phyloP scores from a whole-genome alignment of 2,113 vertebrate species.

The Phalacrocorax pelagicus region DNA sequence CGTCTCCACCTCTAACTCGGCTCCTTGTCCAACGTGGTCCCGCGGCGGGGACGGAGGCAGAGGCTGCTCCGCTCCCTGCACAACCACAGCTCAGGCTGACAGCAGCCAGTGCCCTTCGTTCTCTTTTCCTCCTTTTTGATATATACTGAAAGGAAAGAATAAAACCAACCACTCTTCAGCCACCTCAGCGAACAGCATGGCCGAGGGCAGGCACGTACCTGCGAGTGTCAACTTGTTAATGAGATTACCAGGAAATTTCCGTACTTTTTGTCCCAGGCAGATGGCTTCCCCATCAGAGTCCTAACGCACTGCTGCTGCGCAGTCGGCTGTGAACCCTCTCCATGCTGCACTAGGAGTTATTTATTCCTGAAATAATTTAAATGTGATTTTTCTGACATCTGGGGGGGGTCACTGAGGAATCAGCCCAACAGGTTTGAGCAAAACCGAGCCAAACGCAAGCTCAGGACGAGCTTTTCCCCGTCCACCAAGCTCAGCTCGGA shows the following conservation, averaged over 20 bases:
- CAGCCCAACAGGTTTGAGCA: not conserved
- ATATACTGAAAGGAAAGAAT: accelerated
- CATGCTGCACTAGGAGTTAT: not conserved
- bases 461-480: not conserved
- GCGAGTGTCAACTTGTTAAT: not conserved
- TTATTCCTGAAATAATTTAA: conserved; percentile 30
- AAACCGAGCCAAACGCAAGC: accelerated
- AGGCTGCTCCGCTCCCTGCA: not conserved
- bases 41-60: accelerated
- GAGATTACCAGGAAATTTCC: not conserved
- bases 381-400: conserved; percentile 9
- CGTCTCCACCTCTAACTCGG: not conserved
- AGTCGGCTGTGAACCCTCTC: not conserved
- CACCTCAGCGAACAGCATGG: not conserved
- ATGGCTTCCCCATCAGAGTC: conserved; percentile 41
- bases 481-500: not conserved
- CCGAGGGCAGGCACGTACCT: not conserved
- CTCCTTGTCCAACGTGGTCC: accelerated
- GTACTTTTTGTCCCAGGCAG: not conserved
- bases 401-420: not conserved
- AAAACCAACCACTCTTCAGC: accelerated
- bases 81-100: accelerated
- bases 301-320: not conserved
- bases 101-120: not conserved
- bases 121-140: not conserved